Evolutionary conservation across 2,888 invertebrate genomes (phyloP).

Genomic region (Habroteleia sp.): DNA sequence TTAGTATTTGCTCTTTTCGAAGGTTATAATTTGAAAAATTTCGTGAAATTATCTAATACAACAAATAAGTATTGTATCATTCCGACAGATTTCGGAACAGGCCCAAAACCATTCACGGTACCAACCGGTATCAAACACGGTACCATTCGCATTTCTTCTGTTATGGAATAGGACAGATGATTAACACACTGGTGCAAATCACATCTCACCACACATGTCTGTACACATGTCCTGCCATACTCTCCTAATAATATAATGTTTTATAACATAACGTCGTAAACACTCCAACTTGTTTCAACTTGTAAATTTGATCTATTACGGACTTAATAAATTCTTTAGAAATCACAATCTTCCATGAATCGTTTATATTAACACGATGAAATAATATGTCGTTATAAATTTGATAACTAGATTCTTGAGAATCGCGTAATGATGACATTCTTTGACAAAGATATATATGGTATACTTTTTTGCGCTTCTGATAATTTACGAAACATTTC

Average conservation of each 20-base stretch:
- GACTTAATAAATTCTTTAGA: conserved; percentile 4
- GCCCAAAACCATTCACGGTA: conserved; percentile 25
- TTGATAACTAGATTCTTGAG: neutral
- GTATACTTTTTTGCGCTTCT: conserved; percentile 2
- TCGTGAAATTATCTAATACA: conserved; percentile 25
- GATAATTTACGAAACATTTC: neutral
- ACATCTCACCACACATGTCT: conserved; percentile 5
- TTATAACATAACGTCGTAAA: conserved; percentile 4
- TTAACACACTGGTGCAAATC: conserved; percentile 31
- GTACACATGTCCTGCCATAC: conserved; percentile 15
- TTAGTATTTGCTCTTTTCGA: conserved; percentile 29
- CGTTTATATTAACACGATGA: neutral
- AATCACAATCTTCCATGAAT: conserved; percentile 14
- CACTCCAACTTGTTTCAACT: conserved; percentile 22
- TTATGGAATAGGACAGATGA: conserved; percentile 7
- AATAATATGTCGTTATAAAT: conserved; percentile 13
- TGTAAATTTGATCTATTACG: conserved; percentile 11
- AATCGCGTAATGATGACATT: conserved; percentile 1
- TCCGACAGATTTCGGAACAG: conserved; percentile 7
- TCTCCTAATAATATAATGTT: conserved; percentile 23
- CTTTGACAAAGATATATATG: neutral
- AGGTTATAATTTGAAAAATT: conserved; percentile 29
- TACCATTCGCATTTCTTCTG: neutral
- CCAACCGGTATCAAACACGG: neutral
- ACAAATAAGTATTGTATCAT: conserved; percentile 36